Evolutionary conservation across 2,797 vertebrate genomes (phyloP), one percentile per base, ranked within the genome.

Genomic region (Balearica regulorum): DNA sequence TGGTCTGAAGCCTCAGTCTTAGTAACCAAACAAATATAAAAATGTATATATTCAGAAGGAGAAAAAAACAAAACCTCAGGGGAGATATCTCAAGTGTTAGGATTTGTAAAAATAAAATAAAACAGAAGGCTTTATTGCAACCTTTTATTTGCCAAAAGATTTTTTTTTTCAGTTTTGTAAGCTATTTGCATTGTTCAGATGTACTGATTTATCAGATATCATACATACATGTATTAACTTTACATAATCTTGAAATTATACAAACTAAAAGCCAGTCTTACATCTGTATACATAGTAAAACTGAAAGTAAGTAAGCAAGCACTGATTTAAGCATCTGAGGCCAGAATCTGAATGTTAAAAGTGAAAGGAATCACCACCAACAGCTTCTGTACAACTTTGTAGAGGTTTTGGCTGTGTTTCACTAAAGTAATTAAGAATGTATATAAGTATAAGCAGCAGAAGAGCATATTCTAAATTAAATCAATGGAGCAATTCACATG

Each of bases 21-120:
- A 81, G 96, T 95, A 97, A 96, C 95, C 95, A 98, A 98, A 98
- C 97, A 98, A 97, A 98, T 90, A 97, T 96, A 94, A 94, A 96
- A 97, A 96, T 95, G 92, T 97, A 93, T 96, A 94, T 96, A 96
- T 97, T 97, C 97, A 84, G 91, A 90, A 96, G 87, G 31, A 94
- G 89, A 82, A 93, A 97, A 88, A 96, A 78, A 3, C 72, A 87
- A 96, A 97, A 93, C 95, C 96, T 91, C 89, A 70, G 73, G 96
- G 94, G 83, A 96, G 4, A 58, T 78, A 91, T 94, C 96, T 95
- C 66, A 85, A 97, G 87, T 96, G 95, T 87, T 96, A 85, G 82
- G 65, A 83, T 96, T 95, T 88, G 82, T 86, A 85, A 95, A 98
- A 97, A 90, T 89, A 96, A 96, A 97, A 97, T 94, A 91, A 97